phyloP scores from a whole-genome alignment of 2,888 invertebrate species.

The Drosophila flavopinicola region DNA sequence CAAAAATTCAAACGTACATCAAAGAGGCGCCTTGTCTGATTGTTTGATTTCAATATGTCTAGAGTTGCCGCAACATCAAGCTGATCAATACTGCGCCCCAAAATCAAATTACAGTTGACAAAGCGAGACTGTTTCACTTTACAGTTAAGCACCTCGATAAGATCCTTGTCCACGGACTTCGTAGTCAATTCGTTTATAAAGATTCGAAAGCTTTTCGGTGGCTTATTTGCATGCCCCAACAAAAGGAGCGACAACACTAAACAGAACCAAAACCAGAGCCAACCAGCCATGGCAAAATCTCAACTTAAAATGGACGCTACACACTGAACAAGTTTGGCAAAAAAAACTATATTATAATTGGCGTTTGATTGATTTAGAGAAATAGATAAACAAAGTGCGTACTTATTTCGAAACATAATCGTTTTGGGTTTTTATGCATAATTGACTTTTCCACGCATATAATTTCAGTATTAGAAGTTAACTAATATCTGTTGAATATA shows the following conservation, averaged over 20 bases:
- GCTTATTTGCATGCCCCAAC: no score
- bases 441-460: no score
- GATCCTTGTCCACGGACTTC: conserved; percentile 3
- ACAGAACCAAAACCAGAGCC: conserved; percentile 6
- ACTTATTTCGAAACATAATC: no score
- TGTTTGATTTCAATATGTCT: conserved; percentile 9
- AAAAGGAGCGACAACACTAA: conserved; percentile 9
- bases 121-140: conserved; percentile 15
- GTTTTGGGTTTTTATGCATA: no score
- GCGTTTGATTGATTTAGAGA: no score
- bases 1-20: conserved; percentile 35
- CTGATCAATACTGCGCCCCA: conserved; percentile 21
- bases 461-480: no score
- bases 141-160: conserved; percentile 12
- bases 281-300: conserved; percentile 11
- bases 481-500: no score
- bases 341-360: no score
- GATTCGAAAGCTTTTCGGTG: no score
- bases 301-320: background rate
- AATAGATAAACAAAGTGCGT: no score
- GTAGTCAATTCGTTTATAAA: conserved; percentile 24
- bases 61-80: conserved; percentile 6
- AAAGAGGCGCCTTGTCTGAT: conserved; percentile 11
- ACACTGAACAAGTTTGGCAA: no score
- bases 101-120: conserved; percentile 24